Evolutionary conservation across 2,888 invertebrate species (phyloP).

Genomic region (Nomada hirtipes): DNA sequence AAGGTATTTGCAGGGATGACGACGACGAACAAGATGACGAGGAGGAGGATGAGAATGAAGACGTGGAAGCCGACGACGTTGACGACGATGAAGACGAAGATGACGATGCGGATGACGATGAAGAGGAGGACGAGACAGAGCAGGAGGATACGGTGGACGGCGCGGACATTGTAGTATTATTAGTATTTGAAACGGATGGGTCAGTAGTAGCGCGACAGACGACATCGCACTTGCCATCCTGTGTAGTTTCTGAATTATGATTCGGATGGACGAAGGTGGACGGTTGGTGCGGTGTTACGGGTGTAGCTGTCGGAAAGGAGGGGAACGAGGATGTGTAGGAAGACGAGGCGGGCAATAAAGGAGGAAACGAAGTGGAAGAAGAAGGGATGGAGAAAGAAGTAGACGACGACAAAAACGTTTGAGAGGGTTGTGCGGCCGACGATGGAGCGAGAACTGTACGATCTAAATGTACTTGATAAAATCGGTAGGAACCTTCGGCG

Average conservation of each 20-base stretch:
- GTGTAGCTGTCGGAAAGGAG: slow-evolving; percentile 5
- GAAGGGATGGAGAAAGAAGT: slow-evolving; percentile 46
- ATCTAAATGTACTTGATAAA: slow-evolving; percentile 69
- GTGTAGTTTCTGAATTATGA: slow-evolving; percentile 13
- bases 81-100: slow-evolving; percentile 46
- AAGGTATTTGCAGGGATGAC: slow-evolving; percentile 73
- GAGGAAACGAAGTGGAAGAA: slow-evolving; percentile 55
- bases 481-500: slow-evolving; percentile 62
- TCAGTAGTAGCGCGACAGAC: background rate
- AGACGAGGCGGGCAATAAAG: slow-evolving; percentile 22
- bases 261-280: slow-evolving; percentile 21
- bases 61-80: slow-evolving; percentile 32
- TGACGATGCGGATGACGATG: slow-evolving; percentile 46
- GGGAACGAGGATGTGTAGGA: slow-evolving; percentile 33
- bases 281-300: slow-evolving; percentile 9
- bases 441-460: slow-evolving; percentile 64
- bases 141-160: slow-evolving; percentile 2
- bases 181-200: slow-evolving; percentile 12
- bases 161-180: background rate
- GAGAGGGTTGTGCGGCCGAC: slow-evolving; percentile 75
- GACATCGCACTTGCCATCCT: background rate
- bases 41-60: slow-evolving; percentile 39
- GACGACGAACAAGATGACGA: slow-evolving; percentile 47
- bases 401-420: slow-evolving; percentile 73
- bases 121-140: slow-evolving; percentile 52